Percentiles rank a stretch among this genome's conserved stretches.
These are phyloP conservation scores for Pyrocoelia pectoralis DNA, from an alignment of 2,888 invertebrate genomes.

Conservation along the genomic window DNA sequence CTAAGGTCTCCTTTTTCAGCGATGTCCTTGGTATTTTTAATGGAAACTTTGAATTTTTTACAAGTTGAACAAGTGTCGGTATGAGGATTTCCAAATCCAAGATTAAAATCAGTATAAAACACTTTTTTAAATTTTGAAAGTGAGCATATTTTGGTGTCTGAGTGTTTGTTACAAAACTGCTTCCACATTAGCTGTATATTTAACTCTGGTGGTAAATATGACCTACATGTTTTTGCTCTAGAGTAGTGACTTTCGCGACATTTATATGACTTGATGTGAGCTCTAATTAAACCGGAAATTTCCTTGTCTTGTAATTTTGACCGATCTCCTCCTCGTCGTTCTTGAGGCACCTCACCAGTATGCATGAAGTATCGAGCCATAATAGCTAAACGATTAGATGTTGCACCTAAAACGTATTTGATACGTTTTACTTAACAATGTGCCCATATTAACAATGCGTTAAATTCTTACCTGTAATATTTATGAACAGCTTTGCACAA, in stretches of 20 bases:
- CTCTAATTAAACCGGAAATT: conserved; percentile 1
- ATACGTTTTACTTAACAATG: not conserved
- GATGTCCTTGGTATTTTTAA: not conserved
- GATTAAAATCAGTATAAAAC: conserved; percentile 3
- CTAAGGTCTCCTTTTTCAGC: conserved; percentile 4
- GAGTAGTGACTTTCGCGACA: not conserved
- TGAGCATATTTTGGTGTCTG: not conserved
- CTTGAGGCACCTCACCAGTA: conserved; percentile 1
- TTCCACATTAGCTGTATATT: conserved; percentile 7
- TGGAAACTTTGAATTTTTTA: conserved; percentile 2
- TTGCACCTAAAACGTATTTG: conserved; percentile 7
- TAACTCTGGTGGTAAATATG: conserved; percentile 8
- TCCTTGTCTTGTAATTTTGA: conserved; percentile 3
- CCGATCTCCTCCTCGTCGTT: conserved; percentile 12
- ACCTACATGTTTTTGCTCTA: not conserved
- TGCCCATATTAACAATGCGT: not conserved
- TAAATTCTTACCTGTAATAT: conserved; percentile 12
- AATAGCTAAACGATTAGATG: conserved; percentile 7
- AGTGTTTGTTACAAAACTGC: not conserved
- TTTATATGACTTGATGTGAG: not conserved
- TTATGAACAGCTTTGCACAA: conserved; percentile 5
- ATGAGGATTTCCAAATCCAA: not conserved
- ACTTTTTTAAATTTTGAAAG: conserved; percentile 6
- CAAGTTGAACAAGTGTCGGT: not conserved
- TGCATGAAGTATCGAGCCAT: not conserved